Conservation (phyloP, 2,113 vertebrate genomes). For the Perca fluviatilis region DNA sequence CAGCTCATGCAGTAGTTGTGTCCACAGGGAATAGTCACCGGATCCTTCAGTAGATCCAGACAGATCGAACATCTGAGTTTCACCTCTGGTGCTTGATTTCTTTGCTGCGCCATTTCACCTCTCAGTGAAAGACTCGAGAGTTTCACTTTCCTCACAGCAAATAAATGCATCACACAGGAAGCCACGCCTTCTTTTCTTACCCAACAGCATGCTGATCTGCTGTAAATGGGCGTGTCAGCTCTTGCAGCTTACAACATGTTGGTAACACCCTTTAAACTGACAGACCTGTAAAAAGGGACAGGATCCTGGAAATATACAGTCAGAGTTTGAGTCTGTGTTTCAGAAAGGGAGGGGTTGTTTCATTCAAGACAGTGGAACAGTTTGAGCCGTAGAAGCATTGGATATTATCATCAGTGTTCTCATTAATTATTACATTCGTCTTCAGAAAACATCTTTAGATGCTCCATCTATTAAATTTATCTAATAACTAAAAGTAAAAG, state of each 20-base stretch:
- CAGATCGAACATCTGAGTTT: constrained; percentile 20
- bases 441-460: no score
- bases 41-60: constrained; percentile 42
- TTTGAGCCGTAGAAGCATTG: no score
- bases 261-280: no score
- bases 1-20: constrained; percentile 16
- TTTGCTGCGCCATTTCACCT: constrained; percentile 10
- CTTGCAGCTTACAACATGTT: not conserved
- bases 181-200: not conserved
- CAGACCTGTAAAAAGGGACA: no score
- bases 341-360: no score
- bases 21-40: constrained; percentile 20
- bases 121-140: not conserved
- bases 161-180: not conserved
- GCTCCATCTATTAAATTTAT: no score
- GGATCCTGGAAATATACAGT: no score
- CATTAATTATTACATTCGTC: no score
- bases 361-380: no score
- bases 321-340: no score
- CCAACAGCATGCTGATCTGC: not conserved
- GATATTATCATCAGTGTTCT: no score
- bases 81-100: not conserved
- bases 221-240: not conserved
- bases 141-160: not conserved
- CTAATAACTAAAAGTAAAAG: no score